Conservation (phyloP, 2,113 vertebrate genomes). For the Emydura subglobosa region DNA sequence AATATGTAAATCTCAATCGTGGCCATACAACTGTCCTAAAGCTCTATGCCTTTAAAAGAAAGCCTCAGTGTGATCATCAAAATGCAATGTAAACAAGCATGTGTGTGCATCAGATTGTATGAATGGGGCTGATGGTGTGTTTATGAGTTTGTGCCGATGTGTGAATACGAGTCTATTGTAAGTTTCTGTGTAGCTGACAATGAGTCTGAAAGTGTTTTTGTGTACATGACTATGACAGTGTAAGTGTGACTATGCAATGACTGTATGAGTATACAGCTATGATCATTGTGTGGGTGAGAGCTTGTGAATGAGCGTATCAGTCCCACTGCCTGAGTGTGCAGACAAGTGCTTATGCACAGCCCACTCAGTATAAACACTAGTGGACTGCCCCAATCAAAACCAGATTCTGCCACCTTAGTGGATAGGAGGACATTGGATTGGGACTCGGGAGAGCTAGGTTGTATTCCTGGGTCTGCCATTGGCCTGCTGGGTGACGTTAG, state of each 20-base stretch:
- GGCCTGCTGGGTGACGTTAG: neutral
- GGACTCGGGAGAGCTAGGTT: neutral
- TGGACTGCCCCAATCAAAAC: neutral
- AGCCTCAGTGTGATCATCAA: neutral
- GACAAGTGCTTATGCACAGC: neutral
- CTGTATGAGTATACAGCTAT: neutral
- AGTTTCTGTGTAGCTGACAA: neutral
- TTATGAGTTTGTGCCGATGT: neutral
- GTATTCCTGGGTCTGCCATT: neutral
- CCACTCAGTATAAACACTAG: neutral
- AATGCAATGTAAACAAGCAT: fast-evolving
- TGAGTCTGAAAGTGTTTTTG: neutral
- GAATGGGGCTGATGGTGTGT: fast-evolving
- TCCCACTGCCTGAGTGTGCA: neutral
- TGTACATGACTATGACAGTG: neutral
- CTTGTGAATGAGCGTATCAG: neutral
- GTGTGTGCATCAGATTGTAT: fast-evolving
- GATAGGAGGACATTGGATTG: neutral
- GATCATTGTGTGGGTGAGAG: neutral
- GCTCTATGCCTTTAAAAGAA: neutral
- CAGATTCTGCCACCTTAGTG: neutral
- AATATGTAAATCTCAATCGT: fast-evolving
- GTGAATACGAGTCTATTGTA: neutral
- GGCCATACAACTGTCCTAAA: neutral
- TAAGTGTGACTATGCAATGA: neutral